Base-by-base conservation (phyloP, 1,140 invertebrate species). In the Heliconius hermathena region DNA sequence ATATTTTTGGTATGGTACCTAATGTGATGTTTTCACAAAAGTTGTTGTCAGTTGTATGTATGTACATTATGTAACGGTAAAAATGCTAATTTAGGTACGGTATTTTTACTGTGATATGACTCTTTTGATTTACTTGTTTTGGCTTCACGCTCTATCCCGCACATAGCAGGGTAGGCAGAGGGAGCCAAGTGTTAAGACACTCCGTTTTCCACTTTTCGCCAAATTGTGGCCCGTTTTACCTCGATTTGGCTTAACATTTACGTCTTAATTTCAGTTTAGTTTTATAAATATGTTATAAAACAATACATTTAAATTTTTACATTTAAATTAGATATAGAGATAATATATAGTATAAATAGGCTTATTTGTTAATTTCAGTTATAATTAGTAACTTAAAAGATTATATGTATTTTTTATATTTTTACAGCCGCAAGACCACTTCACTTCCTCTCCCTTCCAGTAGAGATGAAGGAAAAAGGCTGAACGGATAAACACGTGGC, bases 401-500 rank as follows among this genome's bases (percentile, higher is more conserved):
- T 52, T 20, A 29, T 29, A 13, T 8, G 38, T 4, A 71, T 76
- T 76, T 57, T 80, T 89, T 82, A 82, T 81, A 84, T 84, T 80
- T 86, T 82, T 74, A 76, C 90, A 91, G 92, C 41, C 79, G 54
- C 83, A 66, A 66, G 60, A 66, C 60, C 57, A 80, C 60, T 80
- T 41, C 84, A 41, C 74, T 82, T 85, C 83, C 74, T 80, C 81
- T 88, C 81, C 82, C 79, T 57, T 77, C 78, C 77, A 57, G 66
- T 79, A 90, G 92, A 92, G 85, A 94, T 94, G 92, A 93, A 87
- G 88, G 91, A 92, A 88, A 94, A 94, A 90, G 91, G 93, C 85
- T 94, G 88, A 92, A 89, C 80, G 77, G 80, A 85, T 86, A 88
- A 82, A 84, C 73, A 84, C 77, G 80, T 74, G 83, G 86, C 74